These are phyloP conservation scores for Apocheima hispidaria DNA, from an alignment of 2,888 invertebrate genomes.

Conservation along the genomic window DNA sequence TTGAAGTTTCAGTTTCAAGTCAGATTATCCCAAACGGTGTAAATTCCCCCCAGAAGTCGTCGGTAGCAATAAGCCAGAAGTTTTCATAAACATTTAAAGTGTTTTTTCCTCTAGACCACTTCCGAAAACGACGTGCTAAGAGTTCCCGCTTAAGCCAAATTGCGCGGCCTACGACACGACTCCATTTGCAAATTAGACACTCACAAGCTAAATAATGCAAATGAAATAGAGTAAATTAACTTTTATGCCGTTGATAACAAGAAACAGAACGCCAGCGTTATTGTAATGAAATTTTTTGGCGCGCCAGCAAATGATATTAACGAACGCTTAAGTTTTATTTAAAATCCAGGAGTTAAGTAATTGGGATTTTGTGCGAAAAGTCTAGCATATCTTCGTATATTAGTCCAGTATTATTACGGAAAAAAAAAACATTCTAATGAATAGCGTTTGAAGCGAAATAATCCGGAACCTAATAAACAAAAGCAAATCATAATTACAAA, in stretches of 20 bases:
- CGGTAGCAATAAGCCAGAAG: conserved; percentile 22
- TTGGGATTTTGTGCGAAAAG: conserved; percentile 47
- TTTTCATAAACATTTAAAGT: conserved; percentile 39
- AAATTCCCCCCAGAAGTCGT: conserved; percentile 15
- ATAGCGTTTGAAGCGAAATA: no score
- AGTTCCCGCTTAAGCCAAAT: conserved; percentile 72
- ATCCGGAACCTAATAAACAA: not conserved
- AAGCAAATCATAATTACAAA: not conserved
- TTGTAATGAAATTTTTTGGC: conserved; percentile 42
- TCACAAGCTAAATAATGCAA: conserved; percentile 51
- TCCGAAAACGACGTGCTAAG: conserved; percentile 66
- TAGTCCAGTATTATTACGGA: not conserved
- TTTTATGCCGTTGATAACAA: conserved; percentile 40
- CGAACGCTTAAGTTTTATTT: conserved; percentile 54
- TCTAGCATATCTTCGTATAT: conserved; percentile 1
- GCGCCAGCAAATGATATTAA: conserved; percentile 52
- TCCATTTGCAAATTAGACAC: conserved; percentile 84
- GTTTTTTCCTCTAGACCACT: conserved; percentile 63
- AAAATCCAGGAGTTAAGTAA: conserved; percentile 52
- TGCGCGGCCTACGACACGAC: conserved; percentile 77
- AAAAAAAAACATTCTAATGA: no score
- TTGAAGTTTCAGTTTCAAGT: conserved; percentile 24
- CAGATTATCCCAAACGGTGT: conserved; percentile 25
- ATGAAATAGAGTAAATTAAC: conserved; percentile 43
- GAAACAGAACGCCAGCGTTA: conserved; percentile 20